Conservation (phyloP, 1,140 invertebrate genomes). For the Apis mellifera region DNA sequence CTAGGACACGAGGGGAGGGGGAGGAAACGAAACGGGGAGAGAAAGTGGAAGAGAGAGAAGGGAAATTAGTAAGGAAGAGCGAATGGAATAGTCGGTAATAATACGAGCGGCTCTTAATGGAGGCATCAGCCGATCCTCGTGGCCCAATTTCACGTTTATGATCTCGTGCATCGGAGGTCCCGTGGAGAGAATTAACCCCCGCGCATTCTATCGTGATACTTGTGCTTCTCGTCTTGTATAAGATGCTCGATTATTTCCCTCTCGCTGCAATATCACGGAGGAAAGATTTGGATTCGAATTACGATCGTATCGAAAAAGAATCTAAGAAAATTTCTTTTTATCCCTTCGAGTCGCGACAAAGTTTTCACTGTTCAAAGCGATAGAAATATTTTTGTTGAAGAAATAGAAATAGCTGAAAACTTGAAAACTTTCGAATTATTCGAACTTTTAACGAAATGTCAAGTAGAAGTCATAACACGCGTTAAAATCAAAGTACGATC, state of each 20-base stretch:
- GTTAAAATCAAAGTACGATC: constrained; percentile 16
- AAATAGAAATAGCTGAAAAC: too few relatives aligned
- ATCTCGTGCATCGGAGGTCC: constrained; percentile 69
- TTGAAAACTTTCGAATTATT: too few relatives aligned
- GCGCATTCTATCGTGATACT: constrained; percentile 47
- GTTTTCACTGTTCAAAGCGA: too few relatives aligned
- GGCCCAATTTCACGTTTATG: constrained; percentile 71
- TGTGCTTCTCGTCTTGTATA: constrained; percentile 43
- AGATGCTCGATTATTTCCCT: too few relatives aligned
- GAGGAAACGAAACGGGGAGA: constrained; percentile 7
- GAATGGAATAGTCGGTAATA: constrained; percentile 53
- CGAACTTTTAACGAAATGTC: too few relatives aligned
- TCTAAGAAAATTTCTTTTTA: too few relatives aligned
- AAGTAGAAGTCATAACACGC: too few relatives aligned
- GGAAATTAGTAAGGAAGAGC: constrained; percentile 51
- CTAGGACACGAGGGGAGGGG: not conserved
- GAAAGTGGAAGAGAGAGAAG: constrained; percentile 35
- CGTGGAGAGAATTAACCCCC: constrained; percentile 62
- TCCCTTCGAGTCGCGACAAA: too few relatives aligned
- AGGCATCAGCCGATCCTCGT: constrained; percentile 70
- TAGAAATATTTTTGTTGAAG: too few relatives aligned
- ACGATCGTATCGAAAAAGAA: too few relatives aligned
- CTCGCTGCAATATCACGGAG: not conserved
- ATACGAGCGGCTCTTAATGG: constrained; percentile 69
- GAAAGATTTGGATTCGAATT: too few relatives aligned